Evolutionary conservation across 2,888 invertebrate genomes (phyloP).

Genomic region (Helleia helle): DNA sequence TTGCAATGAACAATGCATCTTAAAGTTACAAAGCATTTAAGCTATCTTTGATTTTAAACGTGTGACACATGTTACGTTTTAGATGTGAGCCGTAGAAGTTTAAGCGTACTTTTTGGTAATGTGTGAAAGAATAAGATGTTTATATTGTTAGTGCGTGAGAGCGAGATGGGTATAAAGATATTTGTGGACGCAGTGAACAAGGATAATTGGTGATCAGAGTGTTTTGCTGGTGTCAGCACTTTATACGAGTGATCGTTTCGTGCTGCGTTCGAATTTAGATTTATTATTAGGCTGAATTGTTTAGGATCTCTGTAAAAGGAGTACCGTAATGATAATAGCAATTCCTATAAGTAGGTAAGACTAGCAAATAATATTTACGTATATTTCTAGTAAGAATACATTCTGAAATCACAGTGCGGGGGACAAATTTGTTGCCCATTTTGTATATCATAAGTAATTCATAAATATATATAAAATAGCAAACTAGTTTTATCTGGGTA

Average conservation of each 20-base stretch:
- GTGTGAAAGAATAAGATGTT: slow-evolving; percentile 24
- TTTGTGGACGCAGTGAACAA: slow-evolving; percentile 47
- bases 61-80: slow-evolving; percentile 18
- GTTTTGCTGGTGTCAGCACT: slow-evolving; percentile 67
- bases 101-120: slow-evolving; percentile 38
- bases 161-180: slow-evolving; percentile 17
- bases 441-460: too few species aligned
- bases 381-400: too few species aligned
- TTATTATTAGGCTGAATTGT: too few species aligned
- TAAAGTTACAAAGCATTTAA: neutral
- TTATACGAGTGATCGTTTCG: slow-evolving; percentile 48
- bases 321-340: too few species aligned
- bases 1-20: neutral
- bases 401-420: too few species aligned
- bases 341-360: too few species aligned
- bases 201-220: slow-evolving; percentile 69
- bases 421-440: too few species aligned
- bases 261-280: slow-evolving; percentile 43
- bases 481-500: too few species aligned
- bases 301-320: too few species aligned
- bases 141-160: slow-evolving; percentile 10
- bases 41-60: neutral
- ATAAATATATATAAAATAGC: too few species aligned
- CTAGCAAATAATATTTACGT: too few species aligned
- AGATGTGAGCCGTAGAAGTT: slow-evolving; percentile 29